Evolutionary conservation across 2,888 invertebrate species (phyloP).

Genomic region (Drosophila seclusa): DNA sequence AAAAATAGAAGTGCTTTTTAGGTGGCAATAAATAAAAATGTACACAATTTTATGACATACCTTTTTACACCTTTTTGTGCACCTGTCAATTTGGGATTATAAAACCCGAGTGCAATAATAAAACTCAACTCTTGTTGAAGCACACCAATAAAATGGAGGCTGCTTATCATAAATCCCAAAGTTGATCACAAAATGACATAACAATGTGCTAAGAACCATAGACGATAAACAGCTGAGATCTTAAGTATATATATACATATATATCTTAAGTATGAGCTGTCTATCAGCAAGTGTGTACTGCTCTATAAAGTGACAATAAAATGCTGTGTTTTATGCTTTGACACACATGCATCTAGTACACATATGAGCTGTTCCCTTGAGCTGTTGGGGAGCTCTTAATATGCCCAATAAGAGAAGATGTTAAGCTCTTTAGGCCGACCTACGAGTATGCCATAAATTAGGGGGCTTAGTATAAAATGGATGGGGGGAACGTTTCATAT

Average conservation of each 20-base stretch:
- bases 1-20: neutral
- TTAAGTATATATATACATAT: neutral
- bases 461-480: conserved; percentile 10
- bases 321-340: conserved; percentile 7
- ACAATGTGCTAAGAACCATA: neutral
- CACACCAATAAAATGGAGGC: conserved; percentile 2
- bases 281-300: neutral
- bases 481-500: neutral
- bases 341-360: neutral
- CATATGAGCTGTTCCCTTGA: conserved; percentile 2
- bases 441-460: conserved; percentile 35
- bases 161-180: conserved; percentile 21
- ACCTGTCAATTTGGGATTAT: conserved; percentile 21
- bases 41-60: neutral
- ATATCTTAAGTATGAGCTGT: neutral
- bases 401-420: conserved; percentile 25
- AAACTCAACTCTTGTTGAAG: neutral
- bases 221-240: neutral
- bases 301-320: neutral
- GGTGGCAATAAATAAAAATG: neutral
- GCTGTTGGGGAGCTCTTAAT: neutral
- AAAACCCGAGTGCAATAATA: conserved; percentile 6
- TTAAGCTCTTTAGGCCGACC: conserved; percentile 23
- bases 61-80: neutral
- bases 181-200: neutral